Conservation (phyloP, 92 coral and sea anemone species). For the Parazoanthus swiftii region DNA sequence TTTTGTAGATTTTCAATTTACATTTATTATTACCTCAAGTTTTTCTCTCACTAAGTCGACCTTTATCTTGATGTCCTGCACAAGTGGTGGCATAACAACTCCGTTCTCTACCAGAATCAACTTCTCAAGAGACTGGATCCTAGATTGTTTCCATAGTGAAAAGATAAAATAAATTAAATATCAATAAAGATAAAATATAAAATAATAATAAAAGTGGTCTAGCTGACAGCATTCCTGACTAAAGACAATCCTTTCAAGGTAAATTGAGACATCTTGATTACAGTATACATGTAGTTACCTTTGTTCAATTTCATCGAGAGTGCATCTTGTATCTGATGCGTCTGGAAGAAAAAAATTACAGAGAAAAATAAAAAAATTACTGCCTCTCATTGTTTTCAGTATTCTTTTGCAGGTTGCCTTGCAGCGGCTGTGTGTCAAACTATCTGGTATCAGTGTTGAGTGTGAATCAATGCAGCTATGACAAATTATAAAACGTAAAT, state of each 20-base stretch:
- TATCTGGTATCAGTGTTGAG: too few relatives aligned
- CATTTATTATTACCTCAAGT: constrained; percentile 65
- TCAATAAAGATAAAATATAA: too few relatives aligned
- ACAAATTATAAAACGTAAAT: too few relatives aligned
- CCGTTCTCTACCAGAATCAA: constrained; percentile 75
- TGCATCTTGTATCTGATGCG: constrained; percentile 56
- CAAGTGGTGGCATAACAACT: constrained; percentile 67
- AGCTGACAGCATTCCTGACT: background rate
- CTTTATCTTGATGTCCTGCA: constrained; percentile 77
- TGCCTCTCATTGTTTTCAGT: too few relatives aligned
- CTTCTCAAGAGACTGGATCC: constrained; percentile 76
- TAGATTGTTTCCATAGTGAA: constrained; percentile 18
- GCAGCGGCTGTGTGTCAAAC: too few relatives aligned
- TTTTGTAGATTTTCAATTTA: too few relatives aligned
- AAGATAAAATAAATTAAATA: background rate
- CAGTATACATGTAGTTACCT: constrained; percentile 43
- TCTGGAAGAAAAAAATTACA: constrained; percentile 18
- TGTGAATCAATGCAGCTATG: too few relatives aligned
- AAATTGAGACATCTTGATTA: background rate
- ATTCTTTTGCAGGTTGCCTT: too few relatives aligned
- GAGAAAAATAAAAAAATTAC: too few relatives aligned
- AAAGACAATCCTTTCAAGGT: too few relatives aligned
- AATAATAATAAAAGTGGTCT: background rate
- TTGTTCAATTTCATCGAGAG: constrained; percentile 63
- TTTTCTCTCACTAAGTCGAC: constrained; percentile 85